A percentile compares a stretch with the other conserved stretches of the same genome.
Conservation (phyloP, 2,113 vertebrate genomes). For the Bettongia penicillata region DNA sequence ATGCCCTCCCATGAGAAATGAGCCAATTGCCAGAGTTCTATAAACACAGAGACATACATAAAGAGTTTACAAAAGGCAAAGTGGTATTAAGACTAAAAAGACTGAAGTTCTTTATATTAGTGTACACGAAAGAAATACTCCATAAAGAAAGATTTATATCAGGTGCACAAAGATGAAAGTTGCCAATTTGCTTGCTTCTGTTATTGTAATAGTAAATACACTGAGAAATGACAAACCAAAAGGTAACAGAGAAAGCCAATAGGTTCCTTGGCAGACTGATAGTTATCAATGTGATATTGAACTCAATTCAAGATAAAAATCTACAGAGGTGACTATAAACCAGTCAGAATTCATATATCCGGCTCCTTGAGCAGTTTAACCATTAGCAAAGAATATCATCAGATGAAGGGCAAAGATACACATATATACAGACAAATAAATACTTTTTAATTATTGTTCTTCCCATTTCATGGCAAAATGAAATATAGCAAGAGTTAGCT, state of each 20-base stretch:
- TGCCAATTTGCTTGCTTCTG: not conserved
- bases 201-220: not conserved
- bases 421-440: not conserved
- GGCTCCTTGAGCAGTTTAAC: too few species aligned
- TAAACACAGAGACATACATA: not conserved
- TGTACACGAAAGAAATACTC: not conserved
- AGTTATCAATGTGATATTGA: not conserved
- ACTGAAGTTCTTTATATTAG: not conserved
- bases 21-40: conserved; percentile 16
- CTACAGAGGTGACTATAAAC: not conserved
- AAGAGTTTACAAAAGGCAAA: conserved; percentile 24
- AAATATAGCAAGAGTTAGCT: not conserved
- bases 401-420: not conserved
- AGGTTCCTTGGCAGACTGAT: not conserved
- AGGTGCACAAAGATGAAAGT: not conserved
- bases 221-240: not conserved
- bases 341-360: not conserved
- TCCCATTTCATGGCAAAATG: not conserved
- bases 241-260: not conserved
- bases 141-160: not conserved
- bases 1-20: not conserved
- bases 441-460: not conserved
- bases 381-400: not conserved
- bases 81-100: conserved; percentile 15
- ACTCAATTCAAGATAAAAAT: not conserved